Base-by-base conservation (phyloP, 2,797 vertebrate species). In the Pterois miles region DNA sequence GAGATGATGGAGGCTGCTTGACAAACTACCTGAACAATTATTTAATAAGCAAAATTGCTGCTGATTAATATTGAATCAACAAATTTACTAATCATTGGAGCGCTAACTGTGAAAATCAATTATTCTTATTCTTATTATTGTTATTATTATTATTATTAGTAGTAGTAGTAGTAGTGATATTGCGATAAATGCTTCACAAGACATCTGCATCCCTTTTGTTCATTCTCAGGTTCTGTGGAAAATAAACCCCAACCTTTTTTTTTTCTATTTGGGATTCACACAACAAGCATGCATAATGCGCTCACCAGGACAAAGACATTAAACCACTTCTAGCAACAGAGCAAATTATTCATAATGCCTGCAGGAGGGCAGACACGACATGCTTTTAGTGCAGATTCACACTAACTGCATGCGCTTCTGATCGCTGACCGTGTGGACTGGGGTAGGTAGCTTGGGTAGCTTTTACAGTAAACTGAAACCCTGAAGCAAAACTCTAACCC, bases 271-370 rank as follows among this genome's bases (percentile, higher is more conserved):
- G 22, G 31, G 53, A 71, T 80, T 78, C 43, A 69, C 36, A 52
- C 53, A 77, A 80, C 67, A 59, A 25, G 62, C 65, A 60, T 74
- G 34, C 67, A 82, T 78, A 69, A 88, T 74, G 72, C 25, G 31
- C 70, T 80, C 68, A 63, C 36, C 31, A 46, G 23, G 72, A 69
- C 71, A 56, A 89, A 83, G 77, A 58, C 74, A 59, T 78, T 54
- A 81, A 83, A 79, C 84, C 60, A 76, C 58, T 70, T 74, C 65
- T 8, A 67, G 74, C 46, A 62, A 74, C 27, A 53, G 29, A 83
- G 68, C 20, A 71, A 86, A 87, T 88, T 81, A 88, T 82, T 83
- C 74, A 77, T 76, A 31, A 46, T 23, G 78, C 76, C 82, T 76
- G 80, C 85, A 80, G 84, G 74, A 85, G 82, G 62, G 38, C 40